Percentiles rank a stretch among this genome's conserved stretches.
These are phyloP conservation scores for Hypsopygia costalis DNA, from an alignment of 2,888 invertebrate species.

Conservation along the genomic window DNA sequence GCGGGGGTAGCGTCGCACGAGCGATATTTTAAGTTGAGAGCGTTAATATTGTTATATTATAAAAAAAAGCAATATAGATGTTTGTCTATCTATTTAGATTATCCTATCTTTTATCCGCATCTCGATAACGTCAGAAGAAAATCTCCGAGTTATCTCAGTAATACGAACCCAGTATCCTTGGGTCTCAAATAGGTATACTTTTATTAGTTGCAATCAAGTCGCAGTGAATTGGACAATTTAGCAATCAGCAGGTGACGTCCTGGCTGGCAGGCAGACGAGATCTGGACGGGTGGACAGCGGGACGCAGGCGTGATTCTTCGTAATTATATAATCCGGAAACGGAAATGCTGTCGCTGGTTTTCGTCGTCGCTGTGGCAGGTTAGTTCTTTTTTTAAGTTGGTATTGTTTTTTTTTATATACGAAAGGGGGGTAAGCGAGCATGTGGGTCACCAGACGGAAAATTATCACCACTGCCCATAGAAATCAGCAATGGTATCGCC, in stretches of 20 bases:
- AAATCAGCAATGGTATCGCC: too few species aligned
- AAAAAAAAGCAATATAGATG: too few species aligned
- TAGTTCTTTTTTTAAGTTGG: conserved; percentile 10
- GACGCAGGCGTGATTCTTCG: conserved; percentile 8
- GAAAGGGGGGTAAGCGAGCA: too few species aligned
- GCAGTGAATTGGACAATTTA: conserved; percentile 60
- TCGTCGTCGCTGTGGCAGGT: conserved; percentile 25
- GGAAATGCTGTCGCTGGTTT: conserved; percentile 15
- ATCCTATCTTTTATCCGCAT: too few species aligned
- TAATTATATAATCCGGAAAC: background rate
- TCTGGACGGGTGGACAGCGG: background rate
- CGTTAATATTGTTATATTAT: too few species aligned
- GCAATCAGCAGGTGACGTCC: conserved; percentile 48
- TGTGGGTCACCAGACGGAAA: too few species aligned
- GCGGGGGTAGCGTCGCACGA: too few species aligned
- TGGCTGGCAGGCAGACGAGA: background rate
- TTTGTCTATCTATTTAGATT: too few species aligned
- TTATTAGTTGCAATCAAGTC: conserved; percentile 49
- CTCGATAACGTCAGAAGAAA: background rate
- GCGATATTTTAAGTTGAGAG: too few species aligned
- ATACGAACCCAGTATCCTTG: conserved; percentile 51
- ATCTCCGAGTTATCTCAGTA: background rate
- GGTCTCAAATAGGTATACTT: conserved; percentile 34
- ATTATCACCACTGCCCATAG: too few species aligned
- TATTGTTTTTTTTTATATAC: background rate